Evolutionary conservation across 2,888 invertebrate genomes (phyloP).

Genomic region (Nasonovia ribisnigri): DNA sequence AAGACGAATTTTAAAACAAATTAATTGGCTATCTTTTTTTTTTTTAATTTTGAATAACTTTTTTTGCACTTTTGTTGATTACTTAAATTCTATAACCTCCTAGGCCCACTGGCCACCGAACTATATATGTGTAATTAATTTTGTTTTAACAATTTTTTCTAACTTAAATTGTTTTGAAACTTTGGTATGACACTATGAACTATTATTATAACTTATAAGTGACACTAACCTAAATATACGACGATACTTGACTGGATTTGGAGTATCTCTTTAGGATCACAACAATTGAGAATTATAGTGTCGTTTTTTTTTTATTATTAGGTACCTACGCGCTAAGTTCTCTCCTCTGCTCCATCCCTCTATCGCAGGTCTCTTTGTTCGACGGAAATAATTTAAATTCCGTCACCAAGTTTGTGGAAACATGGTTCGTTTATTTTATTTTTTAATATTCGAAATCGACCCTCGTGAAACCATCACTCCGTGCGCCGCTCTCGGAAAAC

Average conservation of each 20-base stretch:
- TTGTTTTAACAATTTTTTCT: not conserved
- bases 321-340: not conserved
- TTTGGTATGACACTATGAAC: not conserved
- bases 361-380: not conserved
- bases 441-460: not conserved
- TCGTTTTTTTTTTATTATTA: constrained; percentile 25
- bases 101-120: not conserved
- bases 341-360: not conserved
- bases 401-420: not conserved
- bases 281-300: constrained; percentile 19
- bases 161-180: not conserved
- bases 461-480: not conserved
- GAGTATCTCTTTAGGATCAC: constrained; percentile 21
- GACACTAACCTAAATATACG: constrained; percentile 45
- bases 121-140: constrained; percentile 5
- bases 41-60: not conserved
- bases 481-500: not conserved
- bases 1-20: not conserved
- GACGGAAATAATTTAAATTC: not conserved
- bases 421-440: not conserved
- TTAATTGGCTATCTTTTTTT: not conserved
- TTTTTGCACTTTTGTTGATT: not conserved
- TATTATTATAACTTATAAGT: constrained; percentile 21
- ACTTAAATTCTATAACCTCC: not conserved
- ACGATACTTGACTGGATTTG: not conserved